These are phyloP conservation scores for Gymnocephalus cernua DNA, from an alignment of 2,113 vertebrate species.

Conservation along the genomic window DNA sequence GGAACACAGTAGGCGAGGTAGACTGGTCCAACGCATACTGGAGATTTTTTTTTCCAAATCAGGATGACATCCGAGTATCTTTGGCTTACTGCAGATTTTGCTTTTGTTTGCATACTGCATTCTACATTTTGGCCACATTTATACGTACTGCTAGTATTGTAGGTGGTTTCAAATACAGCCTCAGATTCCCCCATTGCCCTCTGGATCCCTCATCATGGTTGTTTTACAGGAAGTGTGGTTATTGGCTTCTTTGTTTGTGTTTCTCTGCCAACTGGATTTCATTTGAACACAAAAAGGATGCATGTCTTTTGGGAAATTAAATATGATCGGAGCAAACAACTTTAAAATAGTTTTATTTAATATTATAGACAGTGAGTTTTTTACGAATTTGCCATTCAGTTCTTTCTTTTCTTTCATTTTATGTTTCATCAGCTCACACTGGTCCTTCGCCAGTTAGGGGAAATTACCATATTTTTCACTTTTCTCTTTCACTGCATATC, in stretches of 20 bases:
- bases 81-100: too few species aligned
- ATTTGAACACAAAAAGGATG: not conserved
- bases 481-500: constrained; percentile 19
- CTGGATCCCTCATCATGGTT: not conserved
- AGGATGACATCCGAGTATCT: too few species aligned
- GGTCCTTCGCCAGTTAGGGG: not conserved
- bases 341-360: not conserved
- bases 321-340: not conserved
- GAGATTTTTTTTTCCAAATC: too few species aligned
- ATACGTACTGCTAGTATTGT: too few species aligned
- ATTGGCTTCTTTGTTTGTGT: not conserved
- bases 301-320: too few species aligned
- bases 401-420: not conserved
- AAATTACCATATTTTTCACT: constrained; percentile 2
- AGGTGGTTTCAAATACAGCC: too few species aligned
- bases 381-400: not conserved
- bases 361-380: not conserved
- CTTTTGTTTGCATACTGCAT: too few species aligned
- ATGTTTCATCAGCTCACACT: constrained; percentile 6
- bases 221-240: not conserved
- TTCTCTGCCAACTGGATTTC: not conserved
- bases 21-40: too few species aligned
- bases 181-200: not conserved
- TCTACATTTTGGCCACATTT: too few species aligned
- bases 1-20: too few species aligned